These are phyloP conservation scores for Eulemur albifrons DNA, from an alignment of 2,797 vertebrate genomes.

Conservation along the genomic window DNA sequence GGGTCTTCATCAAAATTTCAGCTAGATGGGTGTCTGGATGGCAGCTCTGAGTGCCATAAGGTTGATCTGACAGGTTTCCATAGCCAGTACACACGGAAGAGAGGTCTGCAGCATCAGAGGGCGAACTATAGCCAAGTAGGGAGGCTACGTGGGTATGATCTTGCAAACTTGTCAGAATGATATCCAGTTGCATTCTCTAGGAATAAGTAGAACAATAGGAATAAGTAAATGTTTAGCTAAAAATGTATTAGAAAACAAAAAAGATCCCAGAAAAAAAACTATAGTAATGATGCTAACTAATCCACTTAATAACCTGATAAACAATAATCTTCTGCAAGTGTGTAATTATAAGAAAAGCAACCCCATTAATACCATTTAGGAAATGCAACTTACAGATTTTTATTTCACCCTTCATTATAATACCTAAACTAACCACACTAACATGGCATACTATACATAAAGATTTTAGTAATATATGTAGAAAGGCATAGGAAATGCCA, in stretches of 20 bases:
- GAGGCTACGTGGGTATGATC: constrained; percentile 91
- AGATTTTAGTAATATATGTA: constrained; percentile 11
- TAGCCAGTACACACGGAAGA: constrained; percentile 87
- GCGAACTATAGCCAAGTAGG: constrained; percentile 89
- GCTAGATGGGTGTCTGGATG: constrained; percentile 90
- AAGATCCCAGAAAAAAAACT: background rate
- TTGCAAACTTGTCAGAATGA: constrained; percentile 90
- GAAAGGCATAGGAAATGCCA: background rate
- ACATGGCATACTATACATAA: constrained; percentile 7
- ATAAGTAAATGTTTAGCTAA: background rate
- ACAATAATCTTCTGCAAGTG: background rate
- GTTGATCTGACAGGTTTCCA: constrained; percentile 83
- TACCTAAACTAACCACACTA: constrained; percentile 28
- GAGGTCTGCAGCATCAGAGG: constrained; percentile 85
- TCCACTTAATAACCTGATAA: background rate
- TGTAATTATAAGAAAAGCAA: constrained; percentile 30
- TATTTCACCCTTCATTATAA: constrained; percentile 36
- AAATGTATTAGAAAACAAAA: constrained; percentile 4
- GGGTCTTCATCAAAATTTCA: constrained; percentile 91
- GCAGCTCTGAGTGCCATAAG: constrained; percentile 83
- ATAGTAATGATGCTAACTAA: constrained; percentile 1
- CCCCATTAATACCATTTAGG: background rate
- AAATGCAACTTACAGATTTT: background rate
- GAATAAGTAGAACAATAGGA: constrained; percentile 22
- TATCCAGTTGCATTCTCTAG: constrained; percentile 95